Evolutionary conservation across 2,888 invertebrate species (phyloP).

Genomic region (Incurvaria masculella): DNA sequence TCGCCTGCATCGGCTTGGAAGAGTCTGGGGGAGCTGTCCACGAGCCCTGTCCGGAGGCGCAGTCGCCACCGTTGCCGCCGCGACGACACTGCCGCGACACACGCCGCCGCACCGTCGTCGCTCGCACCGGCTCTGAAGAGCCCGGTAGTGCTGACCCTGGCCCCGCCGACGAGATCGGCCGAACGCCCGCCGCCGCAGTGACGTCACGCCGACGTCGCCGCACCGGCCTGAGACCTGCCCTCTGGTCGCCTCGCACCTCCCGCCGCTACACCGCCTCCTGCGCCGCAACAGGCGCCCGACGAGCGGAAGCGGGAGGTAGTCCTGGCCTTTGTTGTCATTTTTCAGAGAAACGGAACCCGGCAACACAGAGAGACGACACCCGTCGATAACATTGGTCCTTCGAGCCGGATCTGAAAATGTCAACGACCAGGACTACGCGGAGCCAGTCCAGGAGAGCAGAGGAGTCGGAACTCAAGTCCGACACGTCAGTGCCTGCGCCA

Average conservation of each 20-base stretch:
- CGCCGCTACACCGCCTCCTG: too few species aligned
- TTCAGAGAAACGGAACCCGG: neutral
- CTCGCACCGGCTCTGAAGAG: too few species aligned
- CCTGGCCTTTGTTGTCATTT: neutral
- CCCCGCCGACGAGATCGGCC: too few species aligned
- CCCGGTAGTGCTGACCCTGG: too few species aligned
- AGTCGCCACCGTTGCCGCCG: slow-evolving; percentile 10
- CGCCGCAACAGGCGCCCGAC: neutral
- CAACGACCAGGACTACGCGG: too few species aligned
- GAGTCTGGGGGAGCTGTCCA: slow-evolving; percentile 6
- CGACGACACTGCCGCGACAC: slow-evolving; percentile 9
- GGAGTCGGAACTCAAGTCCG: too few species aligned
- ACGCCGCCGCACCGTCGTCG: too few species aligned
- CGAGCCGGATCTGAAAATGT: too few species aligned
- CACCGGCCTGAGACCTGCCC: neutral
- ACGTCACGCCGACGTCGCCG: neutral
- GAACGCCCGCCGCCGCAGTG: neutral
- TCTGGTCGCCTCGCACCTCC: slow-evolving; percentile 7
- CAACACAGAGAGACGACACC: neutral
- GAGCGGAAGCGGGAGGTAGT: neutral
- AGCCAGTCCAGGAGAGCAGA: too few species aligned
- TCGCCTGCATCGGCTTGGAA: slow-evolving; percentile 4
- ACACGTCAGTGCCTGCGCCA: too few species aligned
- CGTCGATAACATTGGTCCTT: too few species aligned
- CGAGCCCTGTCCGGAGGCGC: slow-evolving; percentile 3